Evolutionary conservation across 1,140 invertebrate genomes (phyloP), one percentile per base, ranked within the genome.

Genomic region (Zaprionus kolodkinae): DNA sequence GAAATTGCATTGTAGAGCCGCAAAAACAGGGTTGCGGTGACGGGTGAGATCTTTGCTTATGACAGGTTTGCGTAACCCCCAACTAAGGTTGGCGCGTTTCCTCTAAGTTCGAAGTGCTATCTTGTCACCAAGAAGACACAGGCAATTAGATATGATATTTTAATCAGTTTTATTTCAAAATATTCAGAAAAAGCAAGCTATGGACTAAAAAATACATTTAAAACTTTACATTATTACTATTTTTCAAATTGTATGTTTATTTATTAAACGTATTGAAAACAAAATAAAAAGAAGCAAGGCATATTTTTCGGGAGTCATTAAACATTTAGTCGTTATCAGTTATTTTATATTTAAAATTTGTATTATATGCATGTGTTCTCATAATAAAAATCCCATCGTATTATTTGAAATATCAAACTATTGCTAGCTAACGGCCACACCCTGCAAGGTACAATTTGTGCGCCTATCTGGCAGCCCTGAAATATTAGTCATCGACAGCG

Each of bases 401-500:
- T 6, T 6, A 55, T 76, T 76, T 61, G 1, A 48, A 76, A 76
- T 55, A 45, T 66, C 11, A 33, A 40, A 38, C 38, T 43, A 40
- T 55, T 57, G 45, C 36, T 38, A 40, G 25, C 27, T 69, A 69
- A 70, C 54, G 60, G 60, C 69, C 74, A 72, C 74, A 72, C 74
- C 74, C 74, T 45, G 70, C 62, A 50, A 48, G 21, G 2, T 56
- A 48, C 38, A 66, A 54, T 66, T n/a, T 61, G 21, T 54, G 12
- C 38, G 52, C n/a, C 45, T 35, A 67, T 76, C 48, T 76, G 69
- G 74, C 74, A 76, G 62, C 74, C 57, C 69, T 76, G 62, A 72
- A 67, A 76, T 71, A 63, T 76, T 76, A 76, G 74, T 76, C 74
- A 76, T 67, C 74, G 70, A 30, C 63, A 63, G 69, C 55, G 73